phyloP scores from a whole-genome alignment of 2,113 vertebrate species.

The Etia nguti region DNA sequence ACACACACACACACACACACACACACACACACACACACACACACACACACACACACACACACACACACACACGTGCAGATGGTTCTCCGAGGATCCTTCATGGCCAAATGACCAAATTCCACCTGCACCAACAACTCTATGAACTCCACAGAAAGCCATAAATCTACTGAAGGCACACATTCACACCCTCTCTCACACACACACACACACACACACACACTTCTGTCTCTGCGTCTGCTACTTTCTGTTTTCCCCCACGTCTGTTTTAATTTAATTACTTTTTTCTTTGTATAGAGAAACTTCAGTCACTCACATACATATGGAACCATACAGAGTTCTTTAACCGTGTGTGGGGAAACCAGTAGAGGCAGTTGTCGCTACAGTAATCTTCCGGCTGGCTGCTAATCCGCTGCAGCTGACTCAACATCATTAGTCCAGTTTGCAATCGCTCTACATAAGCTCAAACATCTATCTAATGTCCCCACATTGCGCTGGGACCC shows the following conservation, averaged over 20 bases:
- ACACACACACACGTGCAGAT: background rate
- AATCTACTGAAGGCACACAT: conserved; percentile 7
- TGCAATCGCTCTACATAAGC: conserved; percentile 44
- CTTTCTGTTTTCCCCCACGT: background rate
- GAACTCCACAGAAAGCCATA: conserved; percentile 24
- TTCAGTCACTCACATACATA: background rate
- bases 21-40: background rate
- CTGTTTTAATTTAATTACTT: conserved; percentile 5
- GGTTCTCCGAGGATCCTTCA: conserved; percentile 23
- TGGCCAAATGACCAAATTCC: conserved; percentile 37
- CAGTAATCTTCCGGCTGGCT: conserved; percentile 59
- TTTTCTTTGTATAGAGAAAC: background rate
- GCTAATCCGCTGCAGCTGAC: conserved; percentile 69
- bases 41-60: background rate
- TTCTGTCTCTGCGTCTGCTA: background rate
- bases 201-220: background rate
- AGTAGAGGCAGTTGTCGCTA: conserved; percentile 31
- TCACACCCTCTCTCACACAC: background rate
- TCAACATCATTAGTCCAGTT: conserved; percentile 64
- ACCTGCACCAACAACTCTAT: conserved; percentile 47
- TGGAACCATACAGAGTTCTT: background rate
- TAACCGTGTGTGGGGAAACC: conserved; percentile 8
- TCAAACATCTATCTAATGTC: conserved; percentile 54
- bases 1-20: rapidly evolving
- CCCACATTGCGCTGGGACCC: conserved; percentile 18